Evolutionary conservation across 2,888 invertebrate genomes (phyloP).

Genomic region (Perithous albicinctus): DNA sequence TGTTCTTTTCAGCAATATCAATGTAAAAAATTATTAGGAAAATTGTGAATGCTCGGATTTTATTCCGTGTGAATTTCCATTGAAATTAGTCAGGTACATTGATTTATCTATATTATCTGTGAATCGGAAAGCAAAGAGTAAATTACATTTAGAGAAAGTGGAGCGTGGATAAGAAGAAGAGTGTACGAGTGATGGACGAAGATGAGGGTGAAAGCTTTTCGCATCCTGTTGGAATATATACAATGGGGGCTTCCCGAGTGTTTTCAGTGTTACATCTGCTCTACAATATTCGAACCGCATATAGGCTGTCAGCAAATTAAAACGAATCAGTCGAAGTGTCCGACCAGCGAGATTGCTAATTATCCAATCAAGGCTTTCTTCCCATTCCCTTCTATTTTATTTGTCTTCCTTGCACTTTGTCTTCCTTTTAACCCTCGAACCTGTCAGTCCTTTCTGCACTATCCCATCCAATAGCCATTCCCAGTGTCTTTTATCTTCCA

Average conservation of each 20-base stretch:
- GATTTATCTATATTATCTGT: too few species aligned
- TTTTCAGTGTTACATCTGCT: constrained; percentile 8
- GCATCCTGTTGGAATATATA: not conserved
- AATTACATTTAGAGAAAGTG: constrained; percentile 56
- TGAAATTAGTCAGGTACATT: too few species aligned
- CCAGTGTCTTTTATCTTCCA: constrained; percentile 22
- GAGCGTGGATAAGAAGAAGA: constrained; percentile 13
- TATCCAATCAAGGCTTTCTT: constrained; percentile 56
- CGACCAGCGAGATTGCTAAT: constrained; percentile 63
- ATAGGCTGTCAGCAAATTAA: constrained; percentile 72
- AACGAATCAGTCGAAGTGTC: constrained; percentile 77
- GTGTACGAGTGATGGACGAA: constrained; percentile 40
- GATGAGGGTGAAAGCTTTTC: constrained; percentile 50
- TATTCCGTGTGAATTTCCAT: too few species aligned
- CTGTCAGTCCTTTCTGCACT: not conserved
- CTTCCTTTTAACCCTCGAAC: constrained; percentile 22
- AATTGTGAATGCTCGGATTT: too few species aligned
- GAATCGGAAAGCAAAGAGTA: constrained; percentile 50
- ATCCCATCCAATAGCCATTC: constrained; percentile 23
- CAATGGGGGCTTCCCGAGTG: not conserved
- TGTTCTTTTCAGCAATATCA: too few species aligned
- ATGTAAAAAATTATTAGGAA: too few species aligned
- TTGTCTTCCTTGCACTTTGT: constrained; percentile 48
- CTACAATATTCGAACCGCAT: constrained; percentile 42
- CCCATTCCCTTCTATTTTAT: constrained; percentile 21